Evolutionary conservation across 2,888 invertebrate genomes (phyloP).

Genomic region (Orgyia antiqua): DNA sequence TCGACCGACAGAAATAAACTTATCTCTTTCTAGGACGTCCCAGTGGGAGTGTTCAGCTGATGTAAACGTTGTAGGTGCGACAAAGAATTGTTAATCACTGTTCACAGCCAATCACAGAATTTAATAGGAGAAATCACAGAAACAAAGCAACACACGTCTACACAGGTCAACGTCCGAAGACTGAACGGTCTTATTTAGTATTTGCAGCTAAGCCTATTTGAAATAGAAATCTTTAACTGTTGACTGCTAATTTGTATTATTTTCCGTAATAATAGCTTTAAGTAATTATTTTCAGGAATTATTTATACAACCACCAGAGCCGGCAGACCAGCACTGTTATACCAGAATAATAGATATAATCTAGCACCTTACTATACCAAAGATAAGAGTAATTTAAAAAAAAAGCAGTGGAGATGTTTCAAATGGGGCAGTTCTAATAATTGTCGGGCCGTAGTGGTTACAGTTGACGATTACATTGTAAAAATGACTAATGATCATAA

Average conservation of each 20-base stretch:
- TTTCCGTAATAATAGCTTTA: too few species aligned
- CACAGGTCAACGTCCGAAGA: background rate
- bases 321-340: conserved; percentile 3
- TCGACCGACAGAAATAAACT: background rate
- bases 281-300: background rate
- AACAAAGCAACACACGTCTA: background rate
- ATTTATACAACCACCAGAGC: conserved; percentile 2
- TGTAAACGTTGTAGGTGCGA: background rate
- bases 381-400: background rate
- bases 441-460: conserved; percentile 3
- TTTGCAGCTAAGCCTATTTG: too few species aligned
- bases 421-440: conserved; percentile 2
- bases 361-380: conserved; percentile 4
- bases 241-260: too few species aligned
- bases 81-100: background rate
- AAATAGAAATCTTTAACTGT: too few species aligned
- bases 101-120: background rate
- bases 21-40: background rate
- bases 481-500: conserved; percentile 3
- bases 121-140: background rate
- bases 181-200: background rate
- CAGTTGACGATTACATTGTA: background rate
- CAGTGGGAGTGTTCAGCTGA: background rate
- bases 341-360: conserved; percentile 4
- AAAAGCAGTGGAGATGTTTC: conserved; percentile 4